Conservation (phyloP, 2,888 invertebrate species). For the Thymelicus acteon region DNA sequence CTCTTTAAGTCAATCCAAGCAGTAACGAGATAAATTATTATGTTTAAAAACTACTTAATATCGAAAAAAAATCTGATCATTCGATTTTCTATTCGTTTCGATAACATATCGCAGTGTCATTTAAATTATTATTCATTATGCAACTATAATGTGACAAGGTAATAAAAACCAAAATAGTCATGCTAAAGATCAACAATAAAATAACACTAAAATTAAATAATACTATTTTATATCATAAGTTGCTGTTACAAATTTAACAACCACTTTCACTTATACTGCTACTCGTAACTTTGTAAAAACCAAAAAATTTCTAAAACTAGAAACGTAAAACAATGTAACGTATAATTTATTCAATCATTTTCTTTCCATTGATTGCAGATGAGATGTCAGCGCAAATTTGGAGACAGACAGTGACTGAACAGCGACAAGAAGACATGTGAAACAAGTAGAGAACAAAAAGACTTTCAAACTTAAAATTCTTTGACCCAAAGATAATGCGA, state of each 20-base stretch:
- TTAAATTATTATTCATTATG: background rate
- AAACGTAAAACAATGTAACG: slow-evolving; percentile 10
- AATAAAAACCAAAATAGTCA: background rate
- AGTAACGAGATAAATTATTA: too few species aligned
- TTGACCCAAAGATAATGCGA: slow-evolving; percentile 57
- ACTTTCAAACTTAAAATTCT: slow-evolving; percentile 53
- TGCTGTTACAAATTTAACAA: slow-evolving; percentile 18
- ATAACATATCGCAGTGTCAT: background rate
- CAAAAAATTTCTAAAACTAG: slow-evolving; percentile 15
- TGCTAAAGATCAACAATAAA: background rate
- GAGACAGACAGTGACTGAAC: slow-evolving; percentile 28
- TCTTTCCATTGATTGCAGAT: slow-evolving; percentile 59
- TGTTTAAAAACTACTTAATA: too few species aligned
- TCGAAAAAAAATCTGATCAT: too few species aligned
- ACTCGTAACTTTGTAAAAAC: background rate
- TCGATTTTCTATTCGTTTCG: too few species aligned
- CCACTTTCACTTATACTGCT: slow-evolving; percentile 11
- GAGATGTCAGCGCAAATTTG: slow-evolving; percentile 46
- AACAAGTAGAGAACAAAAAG: slow-evolving; percentile 42
- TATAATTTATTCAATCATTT: slow-evolving; percentile 30
- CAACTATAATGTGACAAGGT: background rate
- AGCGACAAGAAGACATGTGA: slow-evolving; percentile 38
- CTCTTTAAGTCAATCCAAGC: too few species aligned
- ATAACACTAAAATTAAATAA: background rate
- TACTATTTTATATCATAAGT: slow-evolving; percentile 5